A percentile compares a stretch with the other conserved stretches of the same genome.
Conservation (phyloP, 1,140 invertebrate genomes). For the Drosophila sechellia region DNA sequence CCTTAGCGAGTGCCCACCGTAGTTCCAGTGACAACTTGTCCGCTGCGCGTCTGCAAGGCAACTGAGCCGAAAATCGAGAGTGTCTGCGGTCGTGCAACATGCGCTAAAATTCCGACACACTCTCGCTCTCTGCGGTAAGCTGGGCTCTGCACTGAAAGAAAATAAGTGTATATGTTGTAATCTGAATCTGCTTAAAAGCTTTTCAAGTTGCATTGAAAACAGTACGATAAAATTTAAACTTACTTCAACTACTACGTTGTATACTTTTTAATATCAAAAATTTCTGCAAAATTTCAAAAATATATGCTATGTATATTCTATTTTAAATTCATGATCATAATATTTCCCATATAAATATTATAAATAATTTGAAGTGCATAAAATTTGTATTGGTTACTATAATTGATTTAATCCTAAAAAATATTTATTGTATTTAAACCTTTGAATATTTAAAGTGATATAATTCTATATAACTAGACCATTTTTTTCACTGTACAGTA, state of each 20-base stretch:
- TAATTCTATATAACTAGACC: neutral
- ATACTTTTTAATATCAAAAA: neutral
- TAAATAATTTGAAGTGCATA: too few species aligned
- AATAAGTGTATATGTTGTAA: too few species aligned
- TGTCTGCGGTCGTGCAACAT: constrained; percentile 60
- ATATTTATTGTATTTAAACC: neutral
- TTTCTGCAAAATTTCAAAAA: too few species aligned
- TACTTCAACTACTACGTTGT: too few species aligned
- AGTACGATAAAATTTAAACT: too few species aligned
- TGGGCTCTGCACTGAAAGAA: constrained; percentile 7
- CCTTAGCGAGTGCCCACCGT: constrained; percentile 18
- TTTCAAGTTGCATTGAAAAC: too few species aligned
- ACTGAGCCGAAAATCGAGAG: constrained; percentile 70
- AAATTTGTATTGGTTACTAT: too few species aligned
- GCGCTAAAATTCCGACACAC: constrained; percentile 29
- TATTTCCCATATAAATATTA: too few species aligned
- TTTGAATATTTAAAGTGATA: neutral
- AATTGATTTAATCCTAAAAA: too few species aligned
- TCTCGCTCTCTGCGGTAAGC: constrained; percentile 8
- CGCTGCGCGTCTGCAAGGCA: constrained; percentile 50
- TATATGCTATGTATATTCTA: too few species aligned
- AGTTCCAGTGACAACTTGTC: constrained; percentile 49
- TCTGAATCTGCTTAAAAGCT: too few species aligned
- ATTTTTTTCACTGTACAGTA: constrained; percentile 8
- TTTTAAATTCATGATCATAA: too few species aligned